phyloP scores from a whole-genome alignment of 1,140 invertebrate genomes.

The Drosophila kurseongensis region DNA sequence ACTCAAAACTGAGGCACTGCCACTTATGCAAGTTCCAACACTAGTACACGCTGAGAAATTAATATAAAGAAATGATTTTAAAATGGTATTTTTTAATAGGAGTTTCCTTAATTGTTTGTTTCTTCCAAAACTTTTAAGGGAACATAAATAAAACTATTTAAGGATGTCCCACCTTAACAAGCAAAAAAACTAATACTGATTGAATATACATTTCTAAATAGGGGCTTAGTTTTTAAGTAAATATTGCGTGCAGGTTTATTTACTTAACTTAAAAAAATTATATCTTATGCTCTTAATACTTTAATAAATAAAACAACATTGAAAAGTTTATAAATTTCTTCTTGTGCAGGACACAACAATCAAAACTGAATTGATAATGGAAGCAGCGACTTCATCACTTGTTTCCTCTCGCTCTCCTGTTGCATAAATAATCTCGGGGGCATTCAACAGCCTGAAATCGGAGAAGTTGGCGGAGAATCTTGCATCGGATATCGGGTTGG shows the following conservation, averaged over 20 bases:
- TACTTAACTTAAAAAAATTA: too few relatives aligned
- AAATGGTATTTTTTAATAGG: too few relatives aligned
- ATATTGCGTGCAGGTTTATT: too few relatives aligned
- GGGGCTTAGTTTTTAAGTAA: too few relatives aligned
- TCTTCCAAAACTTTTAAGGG: too few relatives aligned
- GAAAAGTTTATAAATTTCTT: not conserved
- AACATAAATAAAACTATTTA: too few relatives aligned
- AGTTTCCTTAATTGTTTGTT: too few relatives aligned
- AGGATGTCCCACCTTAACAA: too few relatives aligned
- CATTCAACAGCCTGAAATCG: constrained; percentile 60
- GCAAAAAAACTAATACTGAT: too few relatives aligned
- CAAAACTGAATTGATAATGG: constrained; percentile 70
- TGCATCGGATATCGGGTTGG: constrained; percentile 69
- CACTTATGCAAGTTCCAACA: constrained; percentile 66
- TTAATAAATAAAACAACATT: not conserved
- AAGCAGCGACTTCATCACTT: constrained; percentile 84
- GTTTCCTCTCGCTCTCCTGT: constrained; percentile 78
- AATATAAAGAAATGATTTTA: too few relatives aligned
- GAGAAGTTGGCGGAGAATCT: constrained; percentile 49
- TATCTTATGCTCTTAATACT: not conserved
- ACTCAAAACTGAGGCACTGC: constrained; percentile 35
- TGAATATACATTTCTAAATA: too few relatives aligned
- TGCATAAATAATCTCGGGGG: constrained; percentile 60
- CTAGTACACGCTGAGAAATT: constrained; percentile 8
- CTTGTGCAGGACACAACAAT: constrained; percentile 66